Conservation (phyloP, 2,797 vertebrate species). For the Gambelia wislizenii region DNA sequence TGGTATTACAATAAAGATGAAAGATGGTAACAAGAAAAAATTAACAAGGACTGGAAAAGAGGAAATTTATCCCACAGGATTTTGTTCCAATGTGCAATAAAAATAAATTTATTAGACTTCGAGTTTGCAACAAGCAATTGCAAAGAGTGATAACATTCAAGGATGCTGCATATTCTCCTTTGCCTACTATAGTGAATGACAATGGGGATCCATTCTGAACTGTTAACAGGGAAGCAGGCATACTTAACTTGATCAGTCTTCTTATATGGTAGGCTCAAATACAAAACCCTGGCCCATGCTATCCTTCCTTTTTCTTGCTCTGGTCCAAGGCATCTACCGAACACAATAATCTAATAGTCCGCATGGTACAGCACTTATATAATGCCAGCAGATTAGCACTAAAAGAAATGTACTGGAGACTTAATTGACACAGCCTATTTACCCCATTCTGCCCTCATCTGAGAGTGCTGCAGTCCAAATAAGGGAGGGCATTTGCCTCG, state of each 20-base stretch:
- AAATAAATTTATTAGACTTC: background rate
- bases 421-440: background rate
- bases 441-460: no score
- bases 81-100: slow-evolving; percentile 1
- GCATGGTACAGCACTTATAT: background rate
- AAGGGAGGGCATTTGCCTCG: no score
- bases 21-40: slow-evolving; percentile 11
- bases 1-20: slow-evolving; percentile 11
- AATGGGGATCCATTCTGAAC: slow-evolving; percentile 4
- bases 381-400: background rate
- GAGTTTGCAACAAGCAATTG: slow-evolving; percentile 23
- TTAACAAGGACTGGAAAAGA: background rate
- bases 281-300: background rate
- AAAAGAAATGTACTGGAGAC: background rate
- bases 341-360: background rate
- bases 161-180: background rate
- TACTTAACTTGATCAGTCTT: background rate
- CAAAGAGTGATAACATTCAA: slow-evolving; percentile 14
- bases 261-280: background rate
- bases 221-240: slow-evolving; percentile 14
- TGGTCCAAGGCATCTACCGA: background rate
- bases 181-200: background rate
- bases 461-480: no score
- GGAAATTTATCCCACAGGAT: background rate
- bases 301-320: background rate